Evolutionary conservation across 2,797 vertebrate species (phyloP).

Genomic region (Lacerta viridis): DNA sequence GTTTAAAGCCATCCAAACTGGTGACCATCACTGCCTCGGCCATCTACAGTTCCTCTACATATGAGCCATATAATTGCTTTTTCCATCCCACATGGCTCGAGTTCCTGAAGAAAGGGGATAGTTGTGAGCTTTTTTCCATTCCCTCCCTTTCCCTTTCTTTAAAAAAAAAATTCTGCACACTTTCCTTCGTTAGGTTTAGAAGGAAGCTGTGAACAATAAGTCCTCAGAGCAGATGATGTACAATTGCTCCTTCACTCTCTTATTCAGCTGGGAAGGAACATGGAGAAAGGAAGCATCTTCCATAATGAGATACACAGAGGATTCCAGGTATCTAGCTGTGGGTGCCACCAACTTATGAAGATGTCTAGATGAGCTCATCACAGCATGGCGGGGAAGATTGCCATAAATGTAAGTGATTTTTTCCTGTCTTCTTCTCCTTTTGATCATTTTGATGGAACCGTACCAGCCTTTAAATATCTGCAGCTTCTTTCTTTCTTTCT

Average conservation of each 20-base stretch:
- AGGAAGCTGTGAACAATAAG: neutral
- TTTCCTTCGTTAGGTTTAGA: neutral
- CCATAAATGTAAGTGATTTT: neutral
- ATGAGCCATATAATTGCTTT: neutral
- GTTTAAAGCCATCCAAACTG: too few species aligned
- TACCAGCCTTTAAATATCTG: neutral
- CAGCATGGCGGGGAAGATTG: neutral
- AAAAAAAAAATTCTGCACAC: neutral
- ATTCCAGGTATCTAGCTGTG: slow-evolving; percentile 7
- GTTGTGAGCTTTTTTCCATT: neutral
- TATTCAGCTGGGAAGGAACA: neutral
- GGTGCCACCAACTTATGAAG: slow-evolving; percentile 9
- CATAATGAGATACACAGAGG: neutral
- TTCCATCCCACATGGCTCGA: neutral
- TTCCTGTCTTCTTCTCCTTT: neutral
- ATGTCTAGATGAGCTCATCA: slow-evolving; percentile 1
- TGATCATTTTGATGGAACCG: neutral
- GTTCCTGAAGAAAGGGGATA: neutral
- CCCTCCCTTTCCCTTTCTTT: neutral
- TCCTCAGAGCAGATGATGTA: neutral
- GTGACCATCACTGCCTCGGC: too few species aligned
- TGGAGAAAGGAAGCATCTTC: neutral
- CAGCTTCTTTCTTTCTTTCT: neutral
- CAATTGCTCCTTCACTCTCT: neutral
- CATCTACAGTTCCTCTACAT: neutral